Conservation (phyloP, 2,797 vertebrate genomes). For the Erethizon dorsatum region DNA sequence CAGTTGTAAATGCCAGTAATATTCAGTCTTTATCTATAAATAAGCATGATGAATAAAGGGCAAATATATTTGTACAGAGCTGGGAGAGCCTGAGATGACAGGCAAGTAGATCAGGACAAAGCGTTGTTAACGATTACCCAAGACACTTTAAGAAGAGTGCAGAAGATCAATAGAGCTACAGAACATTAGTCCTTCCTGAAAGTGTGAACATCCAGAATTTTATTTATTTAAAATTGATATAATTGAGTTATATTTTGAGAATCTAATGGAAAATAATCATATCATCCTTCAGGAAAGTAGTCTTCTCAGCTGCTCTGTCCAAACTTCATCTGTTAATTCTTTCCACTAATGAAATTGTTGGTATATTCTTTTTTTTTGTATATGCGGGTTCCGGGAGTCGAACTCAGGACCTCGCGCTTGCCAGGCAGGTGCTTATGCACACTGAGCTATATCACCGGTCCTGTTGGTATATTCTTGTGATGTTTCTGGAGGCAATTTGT, state of each 20-base stretch:
- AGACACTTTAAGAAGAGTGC: slow-evolving; percentile 58
- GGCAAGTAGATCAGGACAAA: slow-evolving; percentile 63
- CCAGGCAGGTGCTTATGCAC: too few species aligned
- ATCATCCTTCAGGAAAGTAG: slow-evolving; percentile 60
- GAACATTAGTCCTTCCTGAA: slow-evolving; percentile 69
- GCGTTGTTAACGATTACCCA: slow-evolving; percentile 56
- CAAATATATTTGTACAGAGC: slow-evolving; percentile 46
- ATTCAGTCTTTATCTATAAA: slow-evolving; percentile 55
- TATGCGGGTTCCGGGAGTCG: too few species aligned
- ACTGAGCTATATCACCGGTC: too few species aligned
- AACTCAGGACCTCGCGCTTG: too few species aligned
- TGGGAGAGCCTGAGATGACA: slow-evolving; percentile 10
- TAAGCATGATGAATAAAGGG: slow-evolving; percentile 12
- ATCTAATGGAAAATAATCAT: slow-evolving; percentile 66
- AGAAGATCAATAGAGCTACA: slow-evolving; percentile 68
- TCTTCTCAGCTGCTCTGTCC: neutral
- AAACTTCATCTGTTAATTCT: slow-evolving; percentile 46
- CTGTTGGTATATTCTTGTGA: slow-evolving; percentile 20
- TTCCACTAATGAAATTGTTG: neutral
- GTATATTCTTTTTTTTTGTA: neutral
- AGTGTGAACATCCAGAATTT: slow-evolving; percentile 69
- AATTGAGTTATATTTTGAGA: slow-evolving; percentile 75
- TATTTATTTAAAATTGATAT: slow-evolving; percentile 76
- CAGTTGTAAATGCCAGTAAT: slow-evolving; percentile 19
- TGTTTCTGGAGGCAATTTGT: slow-evolving; percentile 63